phyloP scores from a whole-genome alignment of 2,113 vertebrate genomes.

The Pavo muticus region DNA sequence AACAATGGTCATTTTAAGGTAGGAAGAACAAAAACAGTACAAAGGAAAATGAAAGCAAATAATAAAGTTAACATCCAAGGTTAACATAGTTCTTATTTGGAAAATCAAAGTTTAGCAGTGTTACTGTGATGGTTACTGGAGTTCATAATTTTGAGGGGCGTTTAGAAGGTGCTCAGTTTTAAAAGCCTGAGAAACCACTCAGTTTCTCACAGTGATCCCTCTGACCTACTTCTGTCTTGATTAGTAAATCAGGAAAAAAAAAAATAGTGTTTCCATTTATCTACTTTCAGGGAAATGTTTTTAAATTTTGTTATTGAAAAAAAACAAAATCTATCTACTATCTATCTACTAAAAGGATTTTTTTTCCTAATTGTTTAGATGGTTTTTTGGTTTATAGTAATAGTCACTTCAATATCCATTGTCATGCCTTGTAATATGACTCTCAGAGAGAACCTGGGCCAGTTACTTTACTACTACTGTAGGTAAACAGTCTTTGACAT shows the following conservation, averaged over 20 bases:
- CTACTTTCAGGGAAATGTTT: neutral
- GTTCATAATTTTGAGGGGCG: neutral
- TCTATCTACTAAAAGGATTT: neutral
- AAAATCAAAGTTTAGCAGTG: neutral
- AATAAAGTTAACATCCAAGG: neutral
- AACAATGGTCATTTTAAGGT: neutral
- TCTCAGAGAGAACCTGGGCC: neutral
- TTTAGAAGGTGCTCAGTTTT: neutral
- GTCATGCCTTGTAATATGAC: accelerated
- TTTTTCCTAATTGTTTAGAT: neutral
- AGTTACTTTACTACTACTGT: accelerated
- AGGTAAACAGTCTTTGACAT: neutral
- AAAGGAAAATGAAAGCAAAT: neutral
- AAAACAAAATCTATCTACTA: neutral
- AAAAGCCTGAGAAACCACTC: neutral
- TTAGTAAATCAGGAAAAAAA: neutral
- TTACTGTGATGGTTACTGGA: accelerated
- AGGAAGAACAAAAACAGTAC: neutral
- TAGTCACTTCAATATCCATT: neutral
- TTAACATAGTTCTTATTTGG: neutral
- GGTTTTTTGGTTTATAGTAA: neutral
- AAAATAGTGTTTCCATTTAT: neutral
- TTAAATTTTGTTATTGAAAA: neutral
- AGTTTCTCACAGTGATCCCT: neutral
- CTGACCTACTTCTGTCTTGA: neutral